Base-by-base conservation (phyloP, 1,140 invertebrate species). In the Oncopodura yosiiana region DNA sequence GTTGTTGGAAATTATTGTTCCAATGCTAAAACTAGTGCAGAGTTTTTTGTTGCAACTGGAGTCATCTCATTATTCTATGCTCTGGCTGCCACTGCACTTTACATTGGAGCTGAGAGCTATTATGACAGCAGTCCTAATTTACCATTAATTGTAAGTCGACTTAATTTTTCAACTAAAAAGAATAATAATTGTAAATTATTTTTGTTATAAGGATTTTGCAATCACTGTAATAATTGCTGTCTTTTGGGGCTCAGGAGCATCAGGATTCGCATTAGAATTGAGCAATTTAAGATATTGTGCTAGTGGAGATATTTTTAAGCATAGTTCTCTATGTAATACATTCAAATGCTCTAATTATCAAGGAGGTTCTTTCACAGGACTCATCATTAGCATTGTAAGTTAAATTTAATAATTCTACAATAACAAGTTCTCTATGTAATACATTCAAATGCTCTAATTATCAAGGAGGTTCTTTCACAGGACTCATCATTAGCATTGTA, bases 31-130 rank as follows among this genome's bases (percentile, higher is more conserved):
- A 74, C 77, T 16, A 74, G 80, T 68, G 73, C 80, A 0, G 72
- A 79, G 66, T 83, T 82, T 70, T 84, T 78, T 69, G 82, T 84
- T n/a, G 77, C 80, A 30, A 78, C 80, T 54, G 81, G 81, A 24
- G 81, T 83, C 12, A 69, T 84, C 18, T 74, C 78, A 8, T 76
- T 83, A 66, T 66, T 84, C 11, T 82, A 79, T 67, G 72, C 74
- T 48, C 60, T 81, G 29, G 78, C 66, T 11, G 74, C 77, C n/a
- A 66, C 76, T 37, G 68, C 74, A 23, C 65, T 82, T 23, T 83
- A 83, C 68, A 66, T 76, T 19, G 72, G 81, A 56, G 76, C 76
- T 64, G 76, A 79, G 68, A 71, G 75, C 18, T 44, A 74, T 41
- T 83, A 83, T 65, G 71, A 74, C 49, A 74, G 70, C 41, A 79